Base-by-base conservation (phyloP, 2,888 invertebrate species). In the Dicyrtoma fusca region DNA sequence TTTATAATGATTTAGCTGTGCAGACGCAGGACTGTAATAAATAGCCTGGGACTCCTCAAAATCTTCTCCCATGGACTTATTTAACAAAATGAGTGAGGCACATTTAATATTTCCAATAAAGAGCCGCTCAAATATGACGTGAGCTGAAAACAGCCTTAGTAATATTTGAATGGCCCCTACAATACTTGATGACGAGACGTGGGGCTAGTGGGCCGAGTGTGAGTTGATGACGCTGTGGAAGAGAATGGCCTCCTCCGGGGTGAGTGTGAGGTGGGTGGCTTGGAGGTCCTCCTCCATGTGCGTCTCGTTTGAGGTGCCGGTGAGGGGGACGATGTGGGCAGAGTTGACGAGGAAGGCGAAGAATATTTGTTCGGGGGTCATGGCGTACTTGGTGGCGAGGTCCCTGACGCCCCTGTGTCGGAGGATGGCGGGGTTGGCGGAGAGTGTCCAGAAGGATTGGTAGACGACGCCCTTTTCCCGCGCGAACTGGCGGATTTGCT, bases 371-470 rank as follows among this genome's bases (percentile, higher is more conserved):
- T 72, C 75, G 2, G 69, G 57, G 0, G 75, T 75, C 19, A 62
- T 69, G 10, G 57, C 69, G n/a, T 71, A 63, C 44, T 68, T 66
- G n/a, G 49, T 53, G 8, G 70, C 69, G 21, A 74, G 71, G 0
- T 74, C 21, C 13, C 23, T 34, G 8, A 75, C 62, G 8, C 34
- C 4, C 3, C 34, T 8, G 8, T 34, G 4, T 34, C 34, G 34
- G 44, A 74, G 14, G n/a, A 75, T 45, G 17, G 19, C 25, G 11
- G 75, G 73, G 34, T 75, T 75, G 1, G 71, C 75, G 1, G 73
- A 64, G 10, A 75, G 64, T 1, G 75, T 75, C 75, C 75, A 75
- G 42, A 75, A 75, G 2, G 73, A 74, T 45, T 75, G 75, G 19
- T 75, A 75, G 13, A 53, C 68, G n/a, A 75, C 65, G 10, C 47